Percentiles rank a stretch among this genome's conserved stretches.
Evolutionary conservation across 2,113 vertebrate genomes (phyloP).

Genomic region (Gobius niger): DNA sequence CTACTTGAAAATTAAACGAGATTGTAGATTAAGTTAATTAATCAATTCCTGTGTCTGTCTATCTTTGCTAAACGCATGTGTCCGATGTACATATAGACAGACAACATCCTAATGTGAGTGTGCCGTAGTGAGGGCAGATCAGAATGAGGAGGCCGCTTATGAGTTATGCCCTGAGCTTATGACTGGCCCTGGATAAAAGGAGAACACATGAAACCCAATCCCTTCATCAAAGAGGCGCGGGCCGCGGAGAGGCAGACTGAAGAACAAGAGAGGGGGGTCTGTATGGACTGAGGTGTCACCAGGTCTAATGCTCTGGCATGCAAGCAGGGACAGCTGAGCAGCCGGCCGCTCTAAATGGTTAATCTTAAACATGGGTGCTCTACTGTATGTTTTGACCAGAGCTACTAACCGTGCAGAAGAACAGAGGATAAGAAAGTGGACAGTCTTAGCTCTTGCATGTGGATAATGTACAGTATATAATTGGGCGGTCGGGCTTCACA

Average conservation of each 20-base stretch:
- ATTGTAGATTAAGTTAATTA: too few relatives aligned
- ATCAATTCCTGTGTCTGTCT: background rate
- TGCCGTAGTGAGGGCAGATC: conserved; percentile 59
- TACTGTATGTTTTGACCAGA: conserved; percentile 20
- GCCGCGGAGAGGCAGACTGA: conserved; percentile 49
- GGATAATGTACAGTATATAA: background rate
- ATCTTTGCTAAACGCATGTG: conserved; percentile 17
- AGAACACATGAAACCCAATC: conserved; percentile 78
- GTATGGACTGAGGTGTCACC: conserved; percentile 70
- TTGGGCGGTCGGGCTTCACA: background rate
- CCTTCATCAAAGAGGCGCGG: conserved; percentile 76
- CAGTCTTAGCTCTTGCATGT: background rate
- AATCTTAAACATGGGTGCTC: conserved; percentile 52
- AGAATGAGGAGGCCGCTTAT: conserved; percentile 71
- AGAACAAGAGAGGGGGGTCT: conserved; percentile 31
- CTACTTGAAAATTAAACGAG: too few relatives aligned
- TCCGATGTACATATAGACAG: conserved; percentile 20
- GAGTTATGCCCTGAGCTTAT: conserved; percentile 73
- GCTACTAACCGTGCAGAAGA: background rate
- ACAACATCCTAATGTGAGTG: conserved; percentile 59
- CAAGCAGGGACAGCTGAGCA: conserved; percentile 74
- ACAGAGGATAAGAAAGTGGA: background rate
- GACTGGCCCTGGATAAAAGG: conserved; percentile 77
- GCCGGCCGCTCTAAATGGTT: conserved; percentile 61
- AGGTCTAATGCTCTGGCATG: conserved; percentile 70